Percentiles rank a stretch among this genome's conserved stretches.
These are phyloP conservation scores for Drosophila affinis DNA, from an alignment of 2,888 invertebrate genomes.

Conservation along the genomic window DNA sequence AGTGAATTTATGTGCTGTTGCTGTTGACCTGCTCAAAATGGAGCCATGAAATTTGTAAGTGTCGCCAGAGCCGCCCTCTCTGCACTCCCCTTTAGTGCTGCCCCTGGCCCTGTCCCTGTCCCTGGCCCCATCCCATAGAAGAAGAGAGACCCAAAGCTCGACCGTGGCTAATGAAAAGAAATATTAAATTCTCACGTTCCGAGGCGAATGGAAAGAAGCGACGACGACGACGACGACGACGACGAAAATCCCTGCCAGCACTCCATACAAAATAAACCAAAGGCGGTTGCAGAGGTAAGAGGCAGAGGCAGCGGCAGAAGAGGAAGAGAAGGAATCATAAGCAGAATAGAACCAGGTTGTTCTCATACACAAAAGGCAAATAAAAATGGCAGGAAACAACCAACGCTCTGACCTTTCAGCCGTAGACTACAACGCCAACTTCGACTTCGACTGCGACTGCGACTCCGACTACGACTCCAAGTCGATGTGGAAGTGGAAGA, in stretches of 20 bases:
- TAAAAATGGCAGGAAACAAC: constrained; percentile 68
- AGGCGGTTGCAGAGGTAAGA: constrained; percentile 1
- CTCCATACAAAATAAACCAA: constrained; percentile 45
- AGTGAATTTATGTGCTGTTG: constrained; percentile 61
- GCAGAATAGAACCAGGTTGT: constrained; percentile 51
- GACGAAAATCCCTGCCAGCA: constrained; percentile 43
- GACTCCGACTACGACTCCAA: constrained; percentile 32
- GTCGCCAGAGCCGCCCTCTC: constrained; percentile 46
- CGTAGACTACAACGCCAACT: background rate
- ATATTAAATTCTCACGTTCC: constrained; percentile 79
- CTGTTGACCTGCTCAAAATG: constrained; percentile 49
- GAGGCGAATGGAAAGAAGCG: constrained; percentile 44
- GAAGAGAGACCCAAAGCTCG: constrained; percentile 15
- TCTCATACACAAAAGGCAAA: constrained; percentile 71
- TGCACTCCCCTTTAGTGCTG: constrained; percentile 15
- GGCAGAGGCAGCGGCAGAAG: background rate
- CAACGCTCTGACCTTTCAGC: constrained; percentile 67
- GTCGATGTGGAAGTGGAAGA: constrained; percentile 30
- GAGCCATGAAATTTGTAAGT: constrained; percentile 67
- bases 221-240: constrained; percentile 1
- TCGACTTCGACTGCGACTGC: background rate
- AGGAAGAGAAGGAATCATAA: constrained; percentile 12
- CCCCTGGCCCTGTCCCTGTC: background rate
- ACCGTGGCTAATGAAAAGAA: constrained; percentile 76
- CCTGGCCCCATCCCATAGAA: constrained; percentile 12